Conservation (phyloP, 2,888 invertebrate species). For the Microplitis manilae region DNA sequence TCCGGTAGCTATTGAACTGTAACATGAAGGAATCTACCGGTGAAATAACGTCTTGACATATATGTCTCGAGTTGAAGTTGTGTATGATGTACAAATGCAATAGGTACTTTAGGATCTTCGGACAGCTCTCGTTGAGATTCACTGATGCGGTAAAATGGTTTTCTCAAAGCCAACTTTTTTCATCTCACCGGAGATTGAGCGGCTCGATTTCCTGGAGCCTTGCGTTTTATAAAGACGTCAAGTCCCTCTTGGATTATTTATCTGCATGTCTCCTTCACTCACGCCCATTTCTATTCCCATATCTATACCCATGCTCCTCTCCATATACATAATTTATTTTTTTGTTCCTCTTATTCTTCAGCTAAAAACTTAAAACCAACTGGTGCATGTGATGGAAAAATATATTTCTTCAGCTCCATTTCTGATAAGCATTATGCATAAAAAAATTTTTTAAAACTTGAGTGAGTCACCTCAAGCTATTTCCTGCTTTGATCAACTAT, state of each 20-base stretch:
- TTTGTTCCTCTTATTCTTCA: not conserved
- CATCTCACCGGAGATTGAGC: constrained; percentile 13
- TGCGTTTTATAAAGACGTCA: not conserved
- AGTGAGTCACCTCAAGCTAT: not conserved
- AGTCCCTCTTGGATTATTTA: constrained; percentile 8
- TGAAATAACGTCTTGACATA: not conserved
- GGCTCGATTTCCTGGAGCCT: constrained; percentile 17
- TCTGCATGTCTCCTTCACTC: not conserved
- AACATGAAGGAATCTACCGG: not conserved
- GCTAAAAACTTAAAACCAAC: not conserved
- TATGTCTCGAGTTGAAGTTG: not conserved
- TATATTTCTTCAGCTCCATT: not conserved
- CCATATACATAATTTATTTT: not conserved
- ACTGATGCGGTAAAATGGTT: constrained; percentile 5
- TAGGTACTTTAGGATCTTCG: constrained; percentile 16
- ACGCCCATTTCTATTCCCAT: not conserved
- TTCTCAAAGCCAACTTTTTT: constrained; percentile 9
- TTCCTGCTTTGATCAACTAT: not conserved
- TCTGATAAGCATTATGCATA: not conserved
- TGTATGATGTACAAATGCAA: not conserved
- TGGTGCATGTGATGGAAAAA: not conserved
- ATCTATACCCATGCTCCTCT: not conserved
- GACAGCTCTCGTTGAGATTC: constrained; percentile 11
- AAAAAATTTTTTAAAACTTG: not conserved
- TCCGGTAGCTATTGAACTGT: too few relatives aligned